phyloP scores from a whole-genome alignment of 2,888 invertebrate genomes.

The Margaritifera margaritifera region DNA sequence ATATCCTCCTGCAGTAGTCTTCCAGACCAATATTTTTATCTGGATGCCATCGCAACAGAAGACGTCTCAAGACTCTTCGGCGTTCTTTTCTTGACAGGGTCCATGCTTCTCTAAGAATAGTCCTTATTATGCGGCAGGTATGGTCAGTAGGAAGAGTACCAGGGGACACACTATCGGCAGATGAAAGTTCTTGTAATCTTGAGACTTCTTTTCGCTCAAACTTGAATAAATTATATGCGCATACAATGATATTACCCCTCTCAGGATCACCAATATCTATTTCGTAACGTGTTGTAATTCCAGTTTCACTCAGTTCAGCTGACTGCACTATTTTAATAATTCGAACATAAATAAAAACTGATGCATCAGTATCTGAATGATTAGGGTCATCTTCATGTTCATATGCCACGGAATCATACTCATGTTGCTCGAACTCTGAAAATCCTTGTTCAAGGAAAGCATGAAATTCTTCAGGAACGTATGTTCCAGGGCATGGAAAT shows the following conservation, averaged over 20 bases:
- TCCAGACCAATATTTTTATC: too few species aligned
- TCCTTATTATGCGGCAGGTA: too few species aligned
- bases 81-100: too few species aligned
- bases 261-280: background rate
- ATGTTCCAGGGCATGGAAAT: conserved; percentile 31
- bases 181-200: conserved; percentile 1
- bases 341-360: conserved; percentile 25
- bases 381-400: conserved; percentile 18
- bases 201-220: background rate
- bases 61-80: too few species aligned
- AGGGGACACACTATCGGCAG: background rate
- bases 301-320: background rate
- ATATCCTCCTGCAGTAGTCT: too few species aligned
- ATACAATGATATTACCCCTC: background rate
- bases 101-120: too few species aligned
- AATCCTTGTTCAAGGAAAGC: conserved; percentile 31
- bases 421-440: conserved; percentile 21
- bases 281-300: background rate
- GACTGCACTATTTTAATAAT: conserved; percentile 12
- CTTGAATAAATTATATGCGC: conserved; percentile 4
- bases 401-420: conserved; percentile 25
- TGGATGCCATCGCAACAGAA: too few species aligned
- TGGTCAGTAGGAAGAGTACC: too few species aligned
- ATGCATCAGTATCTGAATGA: background rate
- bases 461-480: conserved; percentile 28